A percentile compares a stretch with the other conserved stretches of the same genome.
phyloP scores from a whole-genome alignment of 2,888 invertebrate species.

The Mylabris sibirica region DNA sequence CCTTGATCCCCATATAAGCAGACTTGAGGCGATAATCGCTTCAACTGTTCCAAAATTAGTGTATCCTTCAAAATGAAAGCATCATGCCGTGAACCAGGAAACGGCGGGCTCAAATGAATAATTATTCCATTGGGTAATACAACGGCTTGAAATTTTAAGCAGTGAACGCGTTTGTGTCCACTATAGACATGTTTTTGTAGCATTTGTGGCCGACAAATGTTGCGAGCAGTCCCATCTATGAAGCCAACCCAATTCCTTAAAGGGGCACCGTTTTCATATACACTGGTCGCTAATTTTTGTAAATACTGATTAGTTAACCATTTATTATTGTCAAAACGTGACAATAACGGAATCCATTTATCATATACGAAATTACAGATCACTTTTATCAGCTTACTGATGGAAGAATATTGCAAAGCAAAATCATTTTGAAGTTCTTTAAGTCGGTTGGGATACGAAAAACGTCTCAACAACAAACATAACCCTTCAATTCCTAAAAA shows the following conservation, averaged over 20 bases:
- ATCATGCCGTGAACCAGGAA: too few relatives aligned
- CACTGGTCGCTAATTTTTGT: neutral
- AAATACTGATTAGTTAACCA: neutral
- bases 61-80: too few relatives aligned
- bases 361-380: too few relatives aligned
- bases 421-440: conserved; percentile 12
- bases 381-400: conserved; percentile 8
- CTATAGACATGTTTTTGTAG: conserved; percentile 9
- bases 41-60: too few relatives aligned
- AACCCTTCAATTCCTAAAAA: conserved; percentile 7
- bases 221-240: conserved; percentile 9
- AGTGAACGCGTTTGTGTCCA: conserved; percentile 11
- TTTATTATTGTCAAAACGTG: conserved; percentile 3
- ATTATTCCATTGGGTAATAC: too few relatives aligned
- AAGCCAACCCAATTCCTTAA: conserved; percentile 11
- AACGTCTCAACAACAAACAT: conserved; percentile 6
- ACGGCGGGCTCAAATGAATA: too few relatives aligned
- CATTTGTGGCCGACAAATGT: neutral
- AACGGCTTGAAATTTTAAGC: too few relatives aligned
- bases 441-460: too few relatives aligned
- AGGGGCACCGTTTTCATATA: neutral
- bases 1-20: too few relatives aligned
- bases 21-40: too few relatives aligned
- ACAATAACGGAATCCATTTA: neutral
- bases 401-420: conserved; percentile 7